Conservation (phyloP, 2,888 invertebrate genomes). For the Machimus rusticus region DNA sequence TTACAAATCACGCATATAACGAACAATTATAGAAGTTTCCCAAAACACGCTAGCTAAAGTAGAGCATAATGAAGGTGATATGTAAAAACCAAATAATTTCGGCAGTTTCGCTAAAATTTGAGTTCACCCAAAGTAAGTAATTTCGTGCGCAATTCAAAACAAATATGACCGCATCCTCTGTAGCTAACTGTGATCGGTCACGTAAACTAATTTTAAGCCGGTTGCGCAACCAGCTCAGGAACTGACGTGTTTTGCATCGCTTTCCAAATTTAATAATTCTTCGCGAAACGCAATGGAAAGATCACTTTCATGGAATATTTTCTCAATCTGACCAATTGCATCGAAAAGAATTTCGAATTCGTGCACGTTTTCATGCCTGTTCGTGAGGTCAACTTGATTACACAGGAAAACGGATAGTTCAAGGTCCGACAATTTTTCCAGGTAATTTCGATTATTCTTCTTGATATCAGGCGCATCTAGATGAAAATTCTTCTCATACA, state of each 20-base stretch:
- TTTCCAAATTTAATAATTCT: background rate
- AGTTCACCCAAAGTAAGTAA: background rate
- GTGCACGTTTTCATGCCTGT: background rate
- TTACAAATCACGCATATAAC: background rate
- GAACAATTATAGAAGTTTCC: background rate
- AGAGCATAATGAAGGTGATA: background rate
- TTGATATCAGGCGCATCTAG: background rate
- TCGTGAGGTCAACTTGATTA: slow-evolving; percentile 17
- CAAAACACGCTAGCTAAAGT: background rate
- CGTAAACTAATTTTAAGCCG: background rate
- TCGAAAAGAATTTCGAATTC: background rate
- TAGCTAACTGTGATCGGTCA: background rate
- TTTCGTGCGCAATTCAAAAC: background rate
- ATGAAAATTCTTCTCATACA: slow-evolving; percentile 1
- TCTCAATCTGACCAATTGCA: background rate
- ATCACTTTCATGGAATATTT: background rate
- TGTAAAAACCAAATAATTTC: background rate
- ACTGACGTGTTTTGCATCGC: background rate
- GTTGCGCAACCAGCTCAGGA: background rate
- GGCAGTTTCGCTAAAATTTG: background rate
- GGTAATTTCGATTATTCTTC: slow-evolving; percentile 1
- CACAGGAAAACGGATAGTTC: background rate
- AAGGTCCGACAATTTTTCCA: background rate
- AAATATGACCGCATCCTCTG: background rate
- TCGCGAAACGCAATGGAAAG: background rate